These are phyloP conservation scores for Sabatieria punctata DNA, from an alignment of 2,888 invertebrate genomes.

Conservation along the genomic window DNA sequence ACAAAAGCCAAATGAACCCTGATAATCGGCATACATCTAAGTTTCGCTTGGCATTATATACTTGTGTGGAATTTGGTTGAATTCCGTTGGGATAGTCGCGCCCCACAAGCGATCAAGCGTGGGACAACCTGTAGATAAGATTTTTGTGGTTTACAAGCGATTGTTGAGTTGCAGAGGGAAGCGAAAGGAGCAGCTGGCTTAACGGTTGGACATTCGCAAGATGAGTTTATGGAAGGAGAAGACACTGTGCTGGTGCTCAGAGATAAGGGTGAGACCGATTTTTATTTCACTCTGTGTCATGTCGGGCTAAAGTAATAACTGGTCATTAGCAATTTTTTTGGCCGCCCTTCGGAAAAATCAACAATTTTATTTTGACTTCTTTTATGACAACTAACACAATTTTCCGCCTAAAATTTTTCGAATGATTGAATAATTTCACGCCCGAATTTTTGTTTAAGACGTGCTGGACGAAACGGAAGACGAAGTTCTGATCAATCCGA, in stretches of 20 bases:
- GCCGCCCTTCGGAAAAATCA: too few relatives aligned
- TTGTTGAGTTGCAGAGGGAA: constrained; percentile 48
- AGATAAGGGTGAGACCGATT: constrained; percentile 49
- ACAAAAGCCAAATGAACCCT: too few relatives aligned
- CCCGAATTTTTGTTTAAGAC: constrained; percentile 25
- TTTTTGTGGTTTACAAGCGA: constrained; percentile 10
- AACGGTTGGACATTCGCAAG: constrained; percentile 56
- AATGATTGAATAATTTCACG: too few relatives aligned
- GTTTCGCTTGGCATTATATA: too few relatives aligned
- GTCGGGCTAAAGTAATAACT: constrained; percentile 2
- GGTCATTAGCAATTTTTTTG: not conserved
- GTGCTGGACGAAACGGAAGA: constrained; percentile 64
- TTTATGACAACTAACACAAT: constrained; percentile 2
- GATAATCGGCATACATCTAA: too few relatives aligned
- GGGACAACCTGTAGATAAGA: constrained; percentile 1
- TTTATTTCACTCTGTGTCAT: constrained; percentile 53
- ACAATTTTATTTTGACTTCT: too few relatives aligned
- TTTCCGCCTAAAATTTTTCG: too few relatives aligned
- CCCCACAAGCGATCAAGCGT: too few relatives aligned
- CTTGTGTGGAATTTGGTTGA: too few relatives aligned
- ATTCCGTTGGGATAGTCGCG: too few relatives aligned
- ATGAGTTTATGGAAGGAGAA: constrained; percentile 31
- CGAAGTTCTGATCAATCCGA: constrained; percentile 63
- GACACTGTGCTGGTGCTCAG: constrained; percentile 76
- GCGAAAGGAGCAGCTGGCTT: constrained; percentile 58